Percentiles rank a stretch among this genome's conserved stretches.
Conservation (phyloP, 2,888 invertebrate species). For the Adelphocoris suturalis region DNA sequence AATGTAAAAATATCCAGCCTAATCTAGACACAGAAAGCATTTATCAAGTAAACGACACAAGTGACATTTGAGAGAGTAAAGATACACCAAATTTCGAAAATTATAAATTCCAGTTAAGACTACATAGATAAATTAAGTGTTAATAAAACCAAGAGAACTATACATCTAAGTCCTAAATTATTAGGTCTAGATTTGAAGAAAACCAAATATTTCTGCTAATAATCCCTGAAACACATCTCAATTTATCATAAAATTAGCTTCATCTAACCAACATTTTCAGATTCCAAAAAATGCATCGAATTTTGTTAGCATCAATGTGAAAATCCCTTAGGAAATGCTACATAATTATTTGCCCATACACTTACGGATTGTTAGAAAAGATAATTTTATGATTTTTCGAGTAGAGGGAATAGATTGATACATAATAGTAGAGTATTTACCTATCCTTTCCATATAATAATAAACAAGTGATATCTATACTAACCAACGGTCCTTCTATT, state of each 20-base stretch:
- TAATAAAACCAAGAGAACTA: constrained; percentile 9
- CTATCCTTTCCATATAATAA: constrained; percentile 28
- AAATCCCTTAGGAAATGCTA: background rate
- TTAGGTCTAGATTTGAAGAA: constrained; percentile 40
- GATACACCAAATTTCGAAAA: constrained; percentile 15
- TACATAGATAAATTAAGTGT: constrained; percentile 19
- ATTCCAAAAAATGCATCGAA: background rate
- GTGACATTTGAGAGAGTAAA: constrained; percentile 3
- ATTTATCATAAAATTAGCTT: constrained; percentile 53
- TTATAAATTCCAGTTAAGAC: constrained; percentile 1
- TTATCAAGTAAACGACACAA: constrained; percentile 37
- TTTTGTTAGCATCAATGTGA: background rate
- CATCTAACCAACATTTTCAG: background rate
- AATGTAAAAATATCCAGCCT: background rate
- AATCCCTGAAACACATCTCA: constrained; percentile 5
- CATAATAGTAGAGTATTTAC: constrained; percentile 33
- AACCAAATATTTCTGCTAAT: constrained; percentile 38
- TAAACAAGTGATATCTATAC: constrained; percentile 47
- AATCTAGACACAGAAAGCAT: constrained; percentile 51
- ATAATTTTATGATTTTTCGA: constrained; percentile 42
- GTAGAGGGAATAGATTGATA: constrained; percentile 11
- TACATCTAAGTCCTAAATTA: constrained; percentile 26
- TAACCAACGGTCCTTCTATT: constrained; percentile 47
- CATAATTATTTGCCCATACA: background rate
- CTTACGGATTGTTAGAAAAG: background rate